phyloP scores from a whole-genome alignment of 1,140 invertebrate genomes.

The Agraylea sexmaculata region DNA sequence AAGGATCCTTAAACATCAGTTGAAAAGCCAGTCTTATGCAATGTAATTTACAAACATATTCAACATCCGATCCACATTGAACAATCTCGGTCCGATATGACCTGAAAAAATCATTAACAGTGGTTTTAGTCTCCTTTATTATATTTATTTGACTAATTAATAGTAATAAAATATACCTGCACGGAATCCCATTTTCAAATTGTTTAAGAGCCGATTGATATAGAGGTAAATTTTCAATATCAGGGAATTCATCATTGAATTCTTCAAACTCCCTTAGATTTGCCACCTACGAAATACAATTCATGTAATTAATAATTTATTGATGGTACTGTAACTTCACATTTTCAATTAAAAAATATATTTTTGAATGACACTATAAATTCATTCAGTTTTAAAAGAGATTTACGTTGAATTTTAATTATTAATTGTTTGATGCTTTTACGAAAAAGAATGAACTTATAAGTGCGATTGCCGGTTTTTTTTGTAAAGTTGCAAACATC shows the following conservation, averaged over 20 bases:
- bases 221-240: constrained; percentile 63
- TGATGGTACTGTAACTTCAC: too few relatives aligned
- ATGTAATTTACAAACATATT: constrained; percentile 90
- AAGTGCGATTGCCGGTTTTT: too few relatives aligned
- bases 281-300: constrained; percentile 73
- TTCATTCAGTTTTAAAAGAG: too few relatives aligned
- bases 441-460: too few relatives aligned
- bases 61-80: constrained; percentile 77
- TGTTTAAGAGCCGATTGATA: constrained; percentile 71
- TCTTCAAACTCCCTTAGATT: constrained; percentile 84
- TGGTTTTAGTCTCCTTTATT: too few relatives aligned
- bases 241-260: constrained; percentile 58
- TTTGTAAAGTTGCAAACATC: too few relatives aligned
- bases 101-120: constrained; percentile 35
- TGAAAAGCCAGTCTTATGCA: constrained; percentile 80
- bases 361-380: too few relatives aligned
- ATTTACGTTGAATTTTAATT: too few relatives aligned
- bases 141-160: too few relatives aligned
- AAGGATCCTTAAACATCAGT: constrained; percentile 60
- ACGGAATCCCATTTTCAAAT: constrained; percentile 67
- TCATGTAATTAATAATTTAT: too few relatives aligned
- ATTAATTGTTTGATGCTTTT: too few relatives aligned
- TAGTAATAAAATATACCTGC: constrained; percentile 46
- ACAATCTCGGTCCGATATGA: constrained; percentile 75
- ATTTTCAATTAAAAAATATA: too few relatives aligned